Conservation (phyloP, 2,113 vertebrate genomes). For the Corythornis cristatus region DNA sequence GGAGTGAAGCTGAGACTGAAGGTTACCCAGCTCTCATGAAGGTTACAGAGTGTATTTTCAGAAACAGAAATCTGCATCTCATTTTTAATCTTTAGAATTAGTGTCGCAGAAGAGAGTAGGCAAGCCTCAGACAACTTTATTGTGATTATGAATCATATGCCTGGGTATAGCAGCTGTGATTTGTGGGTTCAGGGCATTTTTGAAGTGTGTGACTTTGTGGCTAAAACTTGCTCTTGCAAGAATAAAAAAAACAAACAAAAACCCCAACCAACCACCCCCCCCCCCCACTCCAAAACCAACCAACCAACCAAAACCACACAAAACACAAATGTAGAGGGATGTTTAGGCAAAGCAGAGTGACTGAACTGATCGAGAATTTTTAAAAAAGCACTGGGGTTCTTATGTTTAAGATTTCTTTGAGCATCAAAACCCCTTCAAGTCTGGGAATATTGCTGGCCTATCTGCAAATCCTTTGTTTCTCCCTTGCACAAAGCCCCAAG, state of each 20-base stretch:
- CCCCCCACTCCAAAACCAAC: too few species aligned
- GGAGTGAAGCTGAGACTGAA: neutral
- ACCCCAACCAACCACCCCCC: too few species aligned
- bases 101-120: neutral
- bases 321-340: neutral
- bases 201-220: neutral
- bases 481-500: neutral
- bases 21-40: neutral
- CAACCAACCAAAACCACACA: too few species aligned
- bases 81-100: neutral
- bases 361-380: neutral
- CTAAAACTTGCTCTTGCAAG: neutral
- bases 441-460: neutral
- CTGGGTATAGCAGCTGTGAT: neutral
- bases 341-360: neutral
- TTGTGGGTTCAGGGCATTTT: conserved; percentile 13
- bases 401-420: neutral
- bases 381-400: neutral
- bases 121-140: neutral
- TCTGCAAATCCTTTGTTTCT: neutral
- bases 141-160: neutral
- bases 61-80: neutral
- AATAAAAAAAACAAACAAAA: too few species aligned
- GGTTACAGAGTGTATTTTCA: neutral
- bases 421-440: neutral